These are phyloP conservation scores for Trichogramma evanescens DNA, from an alignment of 2,888 invertebrate genomes.

Conservation along the genomic window DNA sequence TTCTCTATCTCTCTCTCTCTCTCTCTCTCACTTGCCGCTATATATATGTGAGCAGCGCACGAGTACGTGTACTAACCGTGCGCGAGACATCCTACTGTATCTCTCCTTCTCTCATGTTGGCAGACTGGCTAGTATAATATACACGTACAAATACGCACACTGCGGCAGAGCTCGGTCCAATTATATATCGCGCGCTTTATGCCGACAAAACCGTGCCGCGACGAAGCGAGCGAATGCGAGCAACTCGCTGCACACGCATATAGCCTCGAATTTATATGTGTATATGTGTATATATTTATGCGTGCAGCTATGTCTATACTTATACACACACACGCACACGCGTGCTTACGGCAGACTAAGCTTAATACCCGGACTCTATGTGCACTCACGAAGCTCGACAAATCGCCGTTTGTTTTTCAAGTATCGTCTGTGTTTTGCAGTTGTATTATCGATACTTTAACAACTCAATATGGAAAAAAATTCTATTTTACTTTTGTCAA, in stretches of 20 bases:
- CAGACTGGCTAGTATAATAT: constrained; percentile 28
- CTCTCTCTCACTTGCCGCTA: no score
- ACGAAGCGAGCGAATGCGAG: no score
- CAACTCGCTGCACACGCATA: no score
- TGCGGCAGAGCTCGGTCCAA: constrained; percentile 34
- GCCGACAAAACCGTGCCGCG: constrained; percentile 24
- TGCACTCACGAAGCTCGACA: constrained; percentile 17
- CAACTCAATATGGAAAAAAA: no score
- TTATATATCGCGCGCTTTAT: constrained; percentile 32
- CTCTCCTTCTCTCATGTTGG: constrained; percentile 24
- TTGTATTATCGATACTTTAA: neutral
- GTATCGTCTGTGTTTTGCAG: constrained; percentile 10
- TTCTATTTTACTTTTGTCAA: no score
- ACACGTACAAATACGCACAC: no score
- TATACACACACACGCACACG: neutral
- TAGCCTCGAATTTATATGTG: no score
- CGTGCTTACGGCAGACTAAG: neutral
- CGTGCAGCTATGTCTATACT: no score
- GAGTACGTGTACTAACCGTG: constrained; percentile 29
- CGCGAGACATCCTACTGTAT: constrained; percentile 22
- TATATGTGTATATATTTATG: no score
- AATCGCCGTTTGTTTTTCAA: constrained; percentile 19
- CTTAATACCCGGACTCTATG: constrained; percentile 3
- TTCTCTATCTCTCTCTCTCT: no score
- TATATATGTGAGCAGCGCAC: neutral